Evolutionary conservation across 2,113 vertebrate species (phyloP).

Genomic region (Alces alces): DNA sequence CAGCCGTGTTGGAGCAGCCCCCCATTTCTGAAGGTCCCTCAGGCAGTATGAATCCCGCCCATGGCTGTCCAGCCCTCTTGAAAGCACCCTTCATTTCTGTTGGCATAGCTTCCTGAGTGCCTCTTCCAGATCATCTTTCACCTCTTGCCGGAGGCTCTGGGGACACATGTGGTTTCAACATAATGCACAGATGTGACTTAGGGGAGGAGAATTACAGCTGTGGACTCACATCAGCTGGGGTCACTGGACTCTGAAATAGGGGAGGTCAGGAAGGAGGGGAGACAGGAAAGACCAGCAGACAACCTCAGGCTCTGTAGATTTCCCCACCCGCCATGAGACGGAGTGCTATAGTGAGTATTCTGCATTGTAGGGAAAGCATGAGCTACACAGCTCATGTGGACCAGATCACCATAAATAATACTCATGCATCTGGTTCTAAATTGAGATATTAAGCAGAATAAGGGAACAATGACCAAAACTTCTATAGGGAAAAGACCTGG

Average conservation of each 20-base stretch:
- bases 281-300: not conserved
- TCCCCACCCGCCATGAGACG: fast-evolving
- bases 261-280: not conserved
- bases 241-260: not conserved
- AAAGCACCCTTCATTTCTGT: constrained; percentile 48
- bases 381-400: not conserved
- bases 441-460: not conserved
- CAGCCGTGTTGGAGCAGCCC: not conserved
- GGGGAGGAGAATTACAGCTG: not conserved
- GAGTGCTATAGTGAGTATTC: not conserved
- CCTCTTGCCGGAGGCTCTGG: constrained; percentile 54
- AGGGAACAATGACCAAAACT: not conserved
- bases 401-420: not conserved
- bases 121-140: constrained; percentile 59
- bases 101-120: constrained; percentile 42
- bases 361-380: not conserved
- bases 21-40: not conserved
- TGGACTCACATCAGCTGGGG: not conserved
- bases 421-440: not conserved
- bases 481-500: not conserved
- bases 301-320: not conserved
- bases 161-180: constrained; percentile 59
- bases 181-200: constrained; percentile 63
- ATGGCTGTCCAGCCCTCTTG: not conserved
- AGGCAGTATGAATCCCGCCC: not conserved